Conservation (phyloP, 2,797 vertebrate species). For the Falco peregrinus region DNA sequence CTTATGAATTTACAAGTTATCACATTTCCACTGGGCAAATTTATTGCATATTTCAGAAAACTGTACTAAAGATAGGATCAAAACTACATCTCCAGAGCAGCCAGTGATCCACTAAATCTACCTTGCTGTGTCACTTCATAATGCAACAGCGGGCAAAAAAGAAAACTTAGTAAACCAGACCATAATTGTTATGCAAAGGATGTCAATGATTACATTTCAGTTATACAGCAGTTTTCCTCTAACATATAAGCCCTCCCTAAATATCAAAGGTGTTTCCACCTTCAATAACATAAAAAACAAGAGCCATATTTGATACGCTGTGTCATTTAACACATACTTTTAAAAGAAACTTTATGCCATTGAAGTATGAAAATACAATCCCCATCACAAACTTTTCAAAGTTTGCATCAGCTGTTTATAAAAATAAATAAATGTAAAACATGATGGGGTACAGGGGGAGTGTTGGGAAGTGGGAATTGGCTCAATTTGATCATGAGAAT, state of each 20-base stretch:
- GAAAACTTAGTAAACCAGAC: not conserved
- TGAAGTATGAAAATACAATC: not conserved
- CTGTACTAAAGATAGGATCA: not conserved
- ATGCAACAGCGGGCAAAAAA: not conserved
- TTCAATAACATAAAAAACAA: not conserved
- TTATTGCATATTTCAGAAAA: not conserved
- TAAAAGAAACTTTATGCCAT: not conserved
- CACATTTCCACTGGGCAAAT: not conserved
- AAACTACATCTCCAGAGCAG: not conserved
- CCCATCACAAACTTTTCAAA: not conserved
- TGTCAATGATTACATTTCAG: not conserved
- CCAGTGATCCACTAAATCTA: not conserved
- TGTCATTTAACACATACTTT: not conserved
- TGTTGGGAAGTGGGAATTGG: not conserved
- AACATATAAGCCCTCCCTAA: not conserved
- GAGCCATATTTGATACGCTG: not conserved
- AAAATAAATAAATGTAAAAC: not conserved
- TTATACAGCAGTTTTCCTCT: not conserved
- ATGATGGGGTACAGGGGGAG: not conserved
- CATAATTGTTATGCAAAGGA: not conserved
- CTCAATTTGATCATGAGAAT: not conserved
- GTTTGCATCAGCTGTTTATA: not conserved
- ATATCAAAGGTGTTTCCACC: not conserved
- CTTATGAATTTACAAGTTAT: not conserved
- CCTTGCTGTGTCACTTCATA: not conserved